A percentile compares a stretch with the other conserved stretches of the same genome.
Evolutionary conservation across 2,888 invertebrate species (phyloP).

Genomic region (Tipula confusa): DNA sequence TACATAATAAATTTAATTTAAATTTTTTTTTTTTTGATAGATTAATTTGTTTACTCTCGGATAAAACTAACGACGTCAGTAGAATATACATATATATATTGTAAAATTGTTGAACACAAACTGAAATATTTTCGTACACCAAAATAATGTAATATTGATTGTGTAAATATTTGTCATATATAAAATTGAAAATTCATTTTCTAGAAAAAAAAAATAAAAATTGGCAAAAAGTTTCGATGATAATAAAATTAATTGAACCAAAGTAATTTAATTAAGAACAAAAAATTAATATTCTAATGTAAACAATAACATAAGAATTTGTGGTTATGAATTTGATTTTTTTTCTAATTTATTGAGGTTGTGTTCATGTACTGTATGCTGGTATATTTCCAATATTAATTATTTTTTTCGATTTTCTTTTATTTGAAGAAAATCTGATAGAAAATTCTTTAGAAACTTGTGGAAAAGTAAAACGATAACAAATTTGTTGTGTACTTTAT

Average conservation of each 20-base stretch:
- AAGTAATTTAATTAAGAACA: conserved; percentile 25
- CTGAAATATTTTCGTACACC: neutral
- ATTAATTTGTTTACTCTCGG: neutral
- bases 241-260: conserved; percentile 20
- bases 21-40: neutral
- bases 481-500: too few species aligned
- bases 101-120: neutral
- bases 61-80: neutral
- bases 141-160: neutral
- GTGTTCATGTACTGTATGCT: too few species aligned
- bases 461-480: too few species aligned
- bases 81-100: neutral
- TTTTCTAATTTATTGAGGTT: too few species aligned
- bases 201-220: neutral
- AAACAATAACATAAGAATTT: conserved; percentile 5
- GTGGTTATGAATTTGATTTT: neutral
- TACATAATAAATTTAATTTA: neutral
- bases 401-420: too few species aligned
- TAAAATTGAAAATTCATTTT: neutral
- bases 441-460: too few species aligned
- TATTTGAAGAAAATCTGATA: too few species aligned
- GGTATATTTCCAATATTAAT: too few species aligned
- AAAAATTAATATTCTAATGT: neutral
- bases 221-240: neutral
- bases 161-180: neutral